Conservation (phyloP, 2,888 invertebrate genomes). For the Andrena bicolor region DNA sequence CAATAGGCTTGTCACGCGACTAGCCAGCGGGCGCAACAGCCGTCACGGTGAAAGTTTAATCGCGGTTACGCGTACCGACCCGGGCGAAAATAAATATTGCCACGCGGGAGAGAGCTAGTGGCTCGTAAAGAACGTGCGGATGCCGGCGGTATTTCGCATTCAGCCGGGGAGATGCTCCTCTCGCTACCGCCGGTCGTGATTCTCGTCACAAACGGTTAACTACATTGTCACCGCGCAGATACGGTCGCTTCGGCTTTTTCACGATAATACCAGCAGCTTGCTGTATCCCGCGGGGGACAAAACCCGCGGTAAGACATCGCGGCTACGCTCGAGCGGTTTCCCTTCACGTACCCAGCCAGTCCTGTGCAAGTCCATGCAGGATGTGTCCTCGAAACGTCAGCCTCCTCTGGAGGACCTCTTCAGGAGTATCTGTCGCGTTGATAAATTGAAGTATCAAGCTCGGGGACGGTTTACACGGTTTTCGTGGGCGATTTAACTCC, state of each 20-base stretch:
- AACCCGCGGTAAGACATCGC: slow-evolving; percentile 40
- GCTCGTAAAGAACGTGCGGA: slow-evolving; percentile 38
- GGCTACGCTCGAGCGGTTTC: slow-evolving; percentile 11
- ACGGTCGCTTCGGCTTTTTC: slow-evolving; percentile 41
- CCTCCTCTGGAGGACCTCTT: background rate
- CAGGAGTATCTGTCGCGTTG: slow-evolving; percentile 13
- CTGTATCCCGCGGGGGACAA: slow-evolving; percentile 30
- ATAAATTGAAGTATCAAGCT: slow-evolving; percentile 28
- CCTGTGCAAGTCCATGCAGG: background rate
- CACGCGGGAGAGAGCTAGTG: slow-evolving; percentile 27
- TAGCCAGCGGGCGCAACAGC: slow-evolving; percentile 11
- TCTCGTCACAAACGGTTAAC: slow-evolving; percentile 58
- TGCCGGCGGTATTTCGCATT: slow-evolving; percentile 25
- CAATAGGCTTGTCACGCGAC: slow-evolving; percentile 7
- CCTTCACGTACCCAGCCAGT: slow-evolving; percentile 3
- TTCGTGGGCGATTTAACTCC: background rate
- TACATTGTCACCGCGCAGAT: slow-evolving; percentile 57
- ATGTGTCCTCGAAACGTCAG: slow-evolving; percentile 43
- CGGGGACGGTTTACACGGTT: background rate
- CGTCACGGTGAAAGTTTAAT: slow-evolving; percentile 53
- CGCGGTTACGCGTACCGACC: slow-evolving; percentile 23
- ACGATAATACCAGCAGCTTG: slow-evolving; percentile 51
- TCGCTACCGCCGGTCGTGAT: slow-evolving; percentile 31
- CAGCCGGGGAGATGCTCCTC: slow-evolving; percentile 32
- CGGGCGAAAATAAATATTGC: slow-evolving; percentile 46